These are phyloP conservation scores for Periophthalmus modestus DNA, from an alignment of 2,113 vertebrate genomes.

Conservation along the genomic window DNA sequence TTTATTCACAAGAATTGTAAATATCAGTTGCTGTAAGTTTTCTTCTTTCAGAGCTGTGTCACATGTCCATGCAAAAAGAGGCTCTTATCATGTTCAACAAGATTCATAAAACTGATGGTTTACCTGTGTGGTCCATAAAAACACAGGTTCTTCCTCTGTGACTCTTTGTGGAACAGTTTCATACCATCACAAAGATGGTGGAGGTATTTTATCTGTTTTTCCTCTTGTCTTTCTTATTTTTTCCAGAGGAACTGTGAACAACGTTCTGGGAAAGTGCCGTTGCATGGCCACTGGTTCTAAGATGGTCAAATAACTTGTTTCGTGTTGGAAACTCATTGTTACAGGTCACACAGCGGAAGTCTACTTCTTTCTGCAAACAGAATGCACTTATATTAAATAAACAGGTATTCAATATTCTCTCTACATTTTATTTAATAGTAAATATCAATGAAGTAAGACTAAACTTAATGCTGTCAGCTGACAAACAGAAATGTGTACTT, in stretches of 20 bases:
- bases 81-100: neutral
- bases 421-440: no score
- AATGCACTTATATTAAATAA: neutral
- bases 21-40: no score
- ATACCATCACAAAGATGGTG: neutral
- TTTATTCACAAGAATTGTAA: neutral
- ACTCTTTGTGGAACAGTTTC: neutral
- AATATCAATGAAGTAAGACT: no score
- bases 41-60: no score
- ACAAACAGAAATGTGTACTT: no score
- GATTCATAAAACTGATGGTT: neutral
- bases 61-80: neutral
- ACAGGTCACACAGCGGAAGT: slow-evolving; percentile 84
- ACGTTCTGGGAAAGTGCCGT: slow-evolving; percentile 68
- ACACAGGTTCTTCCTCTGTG: neutral
- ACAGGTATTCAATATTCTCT: no score
- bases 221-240: slow-evolving; percentile 87
- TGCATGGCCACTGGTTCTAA: slow-evolving; percentile 89
- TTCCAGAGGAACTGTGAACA: slow-evolving; percentile 52
- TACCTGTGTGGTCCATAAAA: slow-evolving; percentile 11
- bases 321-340: slow-evolving; percentile 85
- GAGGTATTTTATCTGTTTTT: slow-evolving; percentile 78
- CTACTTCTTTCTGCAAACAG: slow-evolving; percentile 73
- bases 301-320: slow-evolving; percentile 95
- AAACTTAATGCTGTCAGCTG: no score